Evolutionary conservation across 2,888 invertebrate genomes (phyloP).

Genomic region (Lumbricus terrestris): DNA sequence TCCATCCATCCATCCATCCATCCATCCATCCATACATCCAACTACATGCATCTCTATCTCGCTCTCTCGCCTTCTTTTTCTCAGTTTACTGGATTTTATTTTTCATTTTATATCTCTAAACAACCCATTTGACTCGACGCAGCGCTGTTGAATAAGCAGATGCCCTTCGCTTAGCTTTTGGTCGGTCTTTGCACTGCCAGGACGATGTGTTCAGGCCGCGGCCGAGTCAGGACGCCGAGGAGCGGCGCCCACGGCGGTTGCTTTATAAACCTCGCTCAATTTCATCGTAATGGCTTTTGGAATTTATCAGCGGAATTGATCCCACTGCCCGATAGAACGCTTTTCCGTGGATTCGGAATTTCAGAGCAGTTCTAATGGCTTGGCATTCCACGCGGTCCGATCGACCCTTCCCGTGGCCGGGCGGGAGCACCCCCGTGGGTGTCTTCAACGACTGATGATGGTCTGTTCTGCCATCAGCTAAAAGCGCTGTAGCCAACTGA

Average conservation of each 20-base stretch:
- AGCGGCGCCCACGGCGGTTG: no score
- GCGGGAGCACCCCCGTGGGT: neutral
- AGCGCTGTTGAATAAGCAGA: no score
- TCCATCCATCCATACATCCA: no score
- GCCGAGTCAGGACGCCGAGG: no score
- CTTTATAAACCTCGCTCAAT: neutral
- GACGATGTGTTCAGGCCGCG: neutral
- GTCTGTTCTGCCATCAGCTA: neutral
- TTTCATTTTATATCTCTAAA: no score
- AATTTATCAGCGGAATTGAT: neutral
- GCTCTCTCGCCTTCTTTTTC: no score
- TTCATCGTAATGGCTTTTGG: neutral
- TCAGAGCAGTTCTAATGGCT: neutral
- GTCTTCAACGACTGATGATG: neutral
- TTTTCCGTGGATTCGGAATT: neutral
- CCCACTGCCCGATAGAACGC: neutral
- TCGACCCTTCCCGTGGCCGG: neutral
- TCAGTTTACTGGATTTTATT: no score
- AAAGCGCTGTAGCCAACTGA: neutral
- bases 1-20: no score
- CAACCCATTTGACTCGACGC: no score
- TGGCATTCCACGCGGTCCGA: neutral
- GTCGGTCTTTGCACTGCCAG: no score
- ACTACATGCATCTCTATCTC: no score
- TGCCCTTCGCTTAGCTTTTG: no score